Conservation (phyloP, 1,140 invertebrate genomes). For the Zaprionus vittiger region DNA sequence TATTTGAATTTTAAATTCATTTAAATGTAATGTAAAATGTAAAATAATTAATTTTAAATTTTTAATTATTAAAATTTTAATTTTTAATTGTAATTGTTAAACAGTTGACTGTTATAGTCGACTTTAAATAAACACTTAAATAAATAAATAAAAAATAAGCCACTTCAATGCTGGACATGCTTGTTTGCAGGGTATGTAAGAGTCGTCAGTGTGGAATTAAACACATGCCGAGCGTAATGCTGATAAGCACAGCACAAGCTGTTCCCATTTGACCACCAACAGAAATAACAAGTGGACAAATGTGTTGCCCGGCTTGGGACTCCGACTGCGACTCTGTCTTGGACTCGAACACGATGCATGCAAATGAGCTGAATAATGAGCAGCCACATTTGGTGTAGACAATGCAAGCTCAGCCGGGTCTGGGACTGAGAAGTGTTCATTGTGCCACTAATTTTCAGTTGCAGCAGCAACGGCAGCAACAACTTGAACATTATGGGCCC, state of each 20-base stretch:
- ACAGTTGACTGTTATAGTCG: no score
- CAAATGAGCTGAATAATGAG: constrained; percentile 81
- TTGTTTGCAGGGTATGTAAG: background rate
- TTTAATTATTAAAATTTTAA: no score
- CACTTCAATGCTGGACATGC: background rate
- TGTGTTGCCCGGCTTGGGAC: constrained; percentile 45
- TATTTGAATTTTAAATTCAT: no score
- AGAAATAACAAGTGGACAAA: constrained; percentile 48
- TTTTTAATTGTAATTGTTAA: no score
- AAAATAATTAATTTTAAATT: no score
- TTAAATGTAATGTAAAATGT: no score
- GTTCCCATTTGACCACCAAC: constrained; percentile 24
- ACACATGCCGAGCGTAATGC: background rate
- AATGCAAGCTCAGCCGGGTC: constrained; percentile 2
- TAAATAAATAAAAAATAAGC: no score
- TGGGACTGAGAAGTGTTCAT: constrained; percentile 24
- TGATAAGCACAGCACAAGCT: constrained; percentile 36
- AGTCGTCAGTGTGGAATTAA: constrained; percentile 5
- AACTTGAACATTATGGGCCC: constrained; percentile 42
- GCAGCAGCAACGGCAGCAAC: constrained; percentile 33
- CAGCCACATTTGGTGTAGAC: constrained; percentile 36
- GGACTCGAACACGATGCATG: constrained; percentile 63
- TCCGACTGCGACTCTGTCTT: background rate
- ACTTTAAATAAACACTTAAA: no score
- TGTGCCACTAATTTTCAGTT: constrained; percentile 73